These are phyloP conservation scores for Tenrec ecaudatus DNA, from an alignment of 2,113 vertebrate species.

Conservation along the genomic window DNA sequence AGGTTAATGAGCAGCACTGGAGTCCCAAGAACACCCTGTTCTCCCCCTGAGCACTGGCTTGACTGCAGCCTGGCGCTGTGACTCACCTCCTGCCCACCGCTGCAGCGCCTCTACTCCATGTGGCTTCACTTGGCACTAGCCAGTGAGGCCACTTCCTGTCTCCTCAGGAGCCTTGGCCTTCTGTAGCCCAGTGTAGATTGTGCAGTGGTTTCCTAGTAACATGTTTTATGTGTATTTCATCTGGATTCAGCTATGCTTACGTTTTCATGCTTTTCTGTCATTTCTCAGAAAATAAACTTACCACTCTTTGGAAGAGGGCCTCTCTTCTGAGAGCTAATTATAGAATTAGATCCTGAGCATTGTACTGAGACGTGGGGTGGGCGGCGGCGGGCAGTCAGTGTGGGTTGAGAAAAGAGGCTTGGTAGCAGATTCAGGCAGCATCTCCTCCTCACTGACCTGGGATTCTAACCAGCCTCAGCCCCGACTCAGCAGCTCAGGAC, in stretches of 20 bases:
- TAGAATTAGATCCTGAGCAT: background rate
- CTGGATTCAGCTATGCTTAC: background rate
- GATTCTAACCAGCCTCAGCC: background rate
- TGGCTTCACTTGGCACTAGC: background rate
- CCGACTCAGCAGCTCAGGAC: background rate
- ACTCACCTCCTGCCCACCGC: background rate
- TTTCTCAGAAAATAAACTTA: background rate
- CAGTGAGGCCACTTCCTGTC: slow-evolving; percentile 8
- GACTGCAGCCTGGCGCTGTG: background rate
- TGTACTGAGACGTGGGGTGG: background rate
- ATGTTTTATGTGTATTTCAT: background rate
- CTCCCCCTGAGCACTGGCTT: background rate
- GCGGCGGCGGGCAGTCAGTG: background rate
- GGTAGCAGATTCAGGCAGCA: background rate
- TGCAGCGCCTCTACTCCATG: background rate
- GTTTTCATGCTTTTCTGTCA: background rate
- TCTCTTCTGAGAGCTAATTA: background rate
- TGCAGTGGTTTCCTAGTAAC: background rate
- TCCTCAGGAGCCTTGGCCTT: background rate
- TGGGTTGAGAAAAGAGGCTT: background rate
- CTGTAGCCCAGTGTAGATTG: background rate
- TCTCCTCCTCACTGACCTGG: background rate
- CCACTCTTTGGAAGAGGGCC: background rate
- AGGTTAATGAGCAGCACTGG: background rate
- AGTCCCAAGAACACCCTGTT: background rate